phyloP scores from a whole-genome alignment of 2,888 invertebrate species.

The Scaptodrosophila latifasciaeformis region DNA sequence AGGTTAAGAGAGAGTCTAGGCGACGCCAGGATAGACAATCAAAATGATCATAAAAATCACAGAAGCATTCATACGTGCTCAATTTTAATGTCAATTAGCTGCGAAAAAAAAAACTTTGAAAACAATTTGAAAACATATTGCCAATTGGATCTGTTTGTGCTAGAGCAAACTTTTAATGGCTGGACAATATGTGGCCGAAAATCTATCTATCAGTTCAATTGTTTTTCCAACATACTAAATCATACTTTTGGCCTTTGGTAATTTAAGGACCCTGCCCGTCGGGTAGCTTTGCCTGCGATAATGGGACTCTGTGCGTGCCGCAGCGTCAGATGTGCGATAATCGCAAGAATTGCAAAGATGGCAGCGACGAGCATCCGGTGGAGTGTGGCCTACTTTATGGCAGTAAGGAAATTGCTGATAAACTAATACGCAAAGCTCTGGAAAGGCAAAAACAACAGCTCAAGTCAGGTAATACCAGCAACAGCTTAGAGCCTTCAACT shows the following conservation, averaged over 20 bases:
- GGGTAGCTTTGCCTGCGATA: constrained; percentile 77
- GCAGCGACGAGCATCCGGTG: constrained; percentile 76
- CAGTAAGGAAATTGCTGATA: constrained; percentile 70
- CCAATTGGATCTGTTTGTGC: constrained; percentile 10
- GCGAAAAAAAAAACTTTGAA: constrained; percentile 21
- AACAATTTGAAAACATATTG: constrained; percentile 25
- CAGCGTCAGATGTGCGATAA: constrained; percentile 78
- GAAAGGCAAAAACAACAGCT: constrained; percentile 47
- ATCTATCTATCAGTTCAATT: too few species aligned
- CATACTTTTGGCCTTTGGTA: too few species aligned
- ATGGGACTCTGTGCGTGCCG: constrained; percentile 77
- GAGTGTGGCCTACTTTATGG: constrained; percentile 74
- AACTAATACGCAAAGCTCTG: constrained; percentile 71
- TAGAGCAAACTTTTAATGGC: too few species aligned
- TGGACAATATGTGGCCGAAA: too few species aligned
- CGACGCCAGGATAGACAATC: constrained; percentile 2
- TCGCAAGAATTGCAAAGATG: constrained; percentile 75
- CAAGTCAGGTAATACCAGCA: too few species aligned
- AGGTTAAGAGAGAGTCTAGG: too few species aligned
- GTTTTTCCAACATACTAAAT: too few species aligned
- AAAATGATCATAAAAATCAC: constrained; percentile 29
- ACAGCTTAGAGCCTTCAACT: too few species aligned
- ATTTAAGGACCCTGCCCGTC: constrained; percentile 77
- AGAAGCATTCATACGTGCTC: neutral
- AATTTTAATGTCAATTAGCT: constrained; percentile 24